A percentile compares a stretch with the other conserved stretches of the same genome.
phyloP scores from a whole-genome alignment of 2,113 vertebrate genomes.

The Sturnus vulgaris region DNA sequence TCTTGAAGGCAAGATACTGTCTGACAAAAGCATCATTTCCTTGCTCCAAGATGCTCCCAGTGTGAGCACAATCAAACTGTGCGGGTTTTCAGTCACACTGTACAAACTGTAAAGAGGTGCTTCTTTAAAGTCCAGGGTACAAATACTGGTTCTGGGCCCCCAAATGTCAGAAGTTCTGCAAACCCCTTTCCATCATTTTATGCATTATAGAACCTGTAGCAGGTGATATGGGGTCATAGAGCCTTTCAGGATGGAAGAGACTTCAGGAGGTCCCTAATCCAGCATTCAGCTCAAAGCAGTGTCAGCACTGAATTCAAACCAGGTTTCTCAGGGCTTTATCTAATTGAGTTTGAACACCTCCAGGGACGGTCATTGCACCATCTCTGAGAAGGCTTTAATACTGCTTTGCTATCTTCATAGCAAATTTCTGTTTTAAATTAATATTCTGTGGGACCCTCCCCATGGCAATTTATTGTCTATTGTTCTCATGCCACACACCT shows the following conservation, averaged over 20 bases:
- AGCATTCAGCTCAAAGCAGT: neutral
- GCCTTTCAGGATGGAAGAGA: neutral
- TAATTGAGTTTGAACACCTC: neutral
- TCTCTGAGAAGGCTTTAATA: neutral
- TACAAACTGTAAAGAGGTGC: neutral
- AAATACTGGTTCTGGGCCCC: neutral
- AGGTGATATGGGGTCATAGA: accelerated
- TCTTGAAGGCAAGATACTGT: neutral
- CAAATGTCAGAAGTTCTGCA: neutral
- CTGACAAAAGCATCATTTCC: accelerated
- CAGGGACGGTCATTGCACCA: neutral
- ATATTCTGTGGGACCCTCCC: neutral
- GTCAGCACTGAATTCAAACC: neutral
- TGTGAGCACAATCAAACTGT: neutral
- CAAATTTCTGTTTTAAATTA: neutral
- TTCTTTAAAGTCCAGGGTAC: neutral
- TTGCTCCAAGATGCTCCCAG: neutral
- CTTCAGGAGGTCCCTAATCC: neutral
- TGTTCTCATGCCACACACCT: neutral
- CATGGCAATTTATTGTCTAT: neutral
- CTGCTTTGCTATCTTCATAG: neutral
- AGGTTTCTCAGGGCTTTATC: neutral
- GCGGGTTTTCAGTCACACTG: neutral
- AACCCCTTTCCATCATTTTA: neutral
- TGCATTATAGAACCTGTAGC: neutral